Evolutionary conservation across 2,113 vertebrate genomes (phyloP), one percentile per base, ranked within the genome.

Genomic region (Dasypus novemcinctus): DNA sequence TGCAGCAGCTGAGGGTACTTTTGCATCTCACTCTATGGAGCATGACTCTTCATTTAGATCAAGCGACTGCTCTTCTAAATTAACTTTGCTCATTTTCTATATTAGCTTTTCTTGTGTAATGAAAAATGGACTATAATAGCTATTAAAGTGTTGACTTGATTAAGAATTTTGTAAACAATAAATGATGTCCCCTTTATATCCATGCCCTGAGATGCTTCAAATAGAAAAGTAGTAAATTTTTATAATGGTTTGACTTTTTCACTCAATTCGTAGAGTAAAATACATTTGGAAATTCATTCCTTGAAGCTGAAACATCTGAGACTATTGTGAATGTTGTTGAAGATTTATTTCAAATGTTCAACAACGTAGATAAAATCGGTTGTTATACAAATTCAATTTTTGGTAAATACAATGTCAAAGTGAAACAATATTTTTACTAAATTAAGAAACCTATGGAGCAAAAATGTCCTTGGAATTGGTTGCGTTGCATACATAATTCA

Each of bases 201-300:
- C 11, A 6, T 61, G 3, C 68, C 41, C 75, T 54, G 41, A 74
- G 71, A 91, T 87, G 33, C n/a, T 94, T 76, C 80, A 46, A 41
- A n/a, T 17, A 83, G 76, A 63, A 84, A 81, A 61, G 57, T 59
- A 64, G 27, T 81, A 72, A n/a, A 68, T 78, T 63, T 87, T 64
- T 92, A 31, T 87, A 74, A 80, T 41, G n/a, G 27, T 69, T 81
- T 74, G 9, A 43, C 63, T 63, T 82, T 94, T 96, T 88, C 3
- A 79, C 10, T 14, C 27, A 79, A 38, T n/a, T 33, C 33, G 61
- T 85, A 21, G 82, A 82, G 75, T 15, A 57, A 87, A 75, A 21
- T 76, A 81, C 80, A 82, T 88, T 86, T 88, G 17, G 46, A 95
- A 88, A 63, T 88, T 92, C 38, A 36, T 85, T 83, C 23, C 46